phyloP scores from a whole-genome alignment of 2,113 vertebrate genomes.

The Proteles cristata region DNA sequence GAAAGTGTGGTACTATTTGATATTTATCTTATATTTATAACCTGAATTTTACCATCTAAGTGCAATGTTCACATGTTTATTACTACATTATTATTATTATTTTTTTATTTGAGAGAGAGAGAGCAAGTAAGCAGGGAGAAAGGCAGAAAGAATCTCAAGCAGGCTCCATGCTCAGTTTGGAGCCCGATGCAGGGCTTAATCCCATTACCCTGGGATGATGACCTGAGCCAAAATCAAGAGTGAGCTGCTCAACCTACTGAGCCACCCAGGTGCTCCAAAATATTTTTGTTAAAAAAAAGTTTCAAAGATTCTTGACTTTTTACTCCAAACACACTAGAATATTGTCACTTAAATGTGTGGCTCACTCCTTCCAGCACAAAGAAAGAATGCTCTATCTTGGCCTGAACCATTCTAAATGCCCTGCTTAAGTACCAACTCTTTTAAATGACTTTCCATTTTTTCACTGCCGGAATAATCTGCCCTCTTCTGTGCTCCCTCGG shows the following conservation, averaged over 20 bases:
- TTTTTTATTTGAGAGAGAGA: too few relatives aligned
- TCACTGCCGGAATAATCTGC: background rate
- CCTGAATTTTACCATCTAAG: slow-evolving; percentile 25
- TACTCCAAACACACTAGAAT: background rate
- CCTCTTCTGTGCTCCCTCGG: background rate
- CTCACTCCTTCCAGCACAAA: background rate
- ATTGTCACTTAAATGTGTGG: background rate
- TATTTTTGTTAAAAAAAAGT: background rate
- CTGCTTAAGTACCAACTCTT: background rate
- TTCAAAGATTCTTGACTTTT: slow-evolving; percentile 4
- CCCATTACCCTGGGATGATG: too few relatives aligned
- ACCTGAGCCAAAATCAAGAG: too few relatives aligned
- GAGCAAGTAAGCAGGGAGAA: too few relatives aligned
- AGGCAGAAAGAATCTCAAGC: too few relatives aligned
- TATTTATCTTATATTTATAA: slow-evolving; percentile 38
- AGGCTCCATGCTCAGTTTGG: too few relatives aligned
- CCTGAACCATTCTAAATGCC: background rate
- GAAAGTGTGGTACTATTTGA: background rate
- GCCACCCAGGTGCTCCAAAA: too few relatives aligned
- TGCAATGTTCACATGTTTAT: slow-evolving; percentile 45
- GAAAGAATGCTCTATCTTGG: background rate
- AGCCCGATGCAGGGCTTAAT: too few relatives aligned
- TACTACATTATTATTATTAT: background rate
- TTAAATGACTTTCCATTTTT: background rate
- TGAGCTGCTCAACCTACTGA: too few relatives aligned